Evolutionary conservation across 2,797 vertebrate genomes (phyloP), one percentile per base, ranked within the genome.

Genomic region (Lagodon rhomboides): DNA sequence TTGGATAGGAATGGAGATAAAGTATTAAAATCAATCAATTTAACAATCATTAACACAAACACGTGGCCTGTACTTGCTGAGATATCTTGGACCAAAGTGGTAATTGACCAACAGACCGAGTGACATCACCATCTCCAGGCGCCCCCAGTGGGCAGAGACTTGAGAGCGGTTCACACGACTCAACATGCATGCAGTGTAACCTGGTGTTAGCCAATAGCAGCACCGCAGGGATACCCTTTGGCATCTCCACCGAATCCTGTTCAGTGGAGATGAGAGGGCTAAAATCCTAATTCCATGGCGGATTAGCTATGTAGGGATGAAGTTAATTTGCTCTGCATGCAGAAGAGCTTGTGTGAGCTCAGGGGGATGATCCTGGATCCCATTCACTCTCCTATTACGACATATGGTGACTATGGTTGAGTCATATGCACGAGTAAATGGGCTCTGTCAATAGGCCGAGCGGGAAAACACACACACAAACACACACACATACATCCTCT

Each of bases 291-390:
- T 90, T 89, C 90, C 83, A 81, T 85, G 83, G 85, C 10, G 69
- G 90, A 92, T 93, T 92, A 91, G 74, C 87, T 68, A 79, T 70
- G 84, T 85, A 75, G 85, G 85, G 88, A 91, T 93, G 85, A 85
- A 85, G 80, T 86, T 94, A 86, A 94, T 92, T 92, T 92, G 85
- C 87, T 91, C 73, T 76, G 82, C 88, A 92, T 91, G 91, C 84
- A 91, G 80, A 82, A 72, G 73, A 79, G 83, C 79, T 79, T 80
- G 84, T 82, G 68, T 75, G 82, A 85, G 87, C 89, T 86, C 78
- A 83, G 79, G 66, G 71, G 81, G 85, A 92, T 91, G 89, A 93
- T 94, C 93, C 88, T 41, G 30, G 81, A 88, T 90, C 83, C 59
- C 68, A 79, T 67, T 66, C 51, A 84, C 73, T 80, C 71, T 60